Conservation (phyloP, 2,113 vertebrate genomes). For the Butastur rufipennis region DNA sequence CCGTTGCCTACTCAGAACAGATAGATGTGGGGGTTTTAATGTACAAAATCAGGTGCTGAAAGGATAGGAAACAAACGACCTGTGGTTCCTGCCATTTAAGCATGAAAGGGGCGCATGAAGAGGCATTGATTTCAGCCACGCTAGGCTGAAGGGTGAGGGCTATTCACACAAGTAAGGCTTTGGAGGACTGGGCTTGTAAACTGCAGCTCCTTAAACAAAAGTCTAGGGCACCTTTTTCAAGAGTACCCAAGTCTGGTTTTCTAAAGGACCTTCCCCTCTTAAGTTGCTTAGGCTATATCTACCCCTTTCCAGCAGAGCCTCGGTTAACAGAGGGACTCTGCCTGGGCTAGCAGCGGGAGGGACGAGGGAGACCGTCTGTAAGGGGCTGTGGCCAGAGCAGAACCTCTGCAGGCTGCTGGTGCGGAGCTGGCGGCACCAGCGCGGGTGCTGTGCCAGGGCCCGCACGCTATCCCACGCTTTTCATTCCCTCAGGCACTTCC, state of each 20-base stretch:
- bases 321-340: neutral
- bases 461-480: accelerated
- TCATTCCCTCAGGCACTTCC: neutral
- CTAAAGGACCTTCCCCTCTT: neutral
- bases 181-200: constrained; percentile 16
- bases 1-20: neutral
- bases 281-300: neutral
- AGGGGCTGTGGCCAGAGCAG: neutral
- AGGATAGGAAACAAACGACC: neutral
- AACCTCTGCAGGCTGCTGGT: neutral
- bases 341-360: neutral
- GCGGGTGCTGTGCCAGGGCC: accelerated
- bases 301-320: neutral
- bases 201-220: neutral
- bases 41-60: neutral
- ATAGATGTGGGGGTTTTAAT: neutral
- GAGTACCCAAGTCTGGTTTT: neutral
- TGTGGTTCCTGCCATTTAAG: constrained; percentile 4
- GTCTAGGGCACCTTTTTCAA: neutral
- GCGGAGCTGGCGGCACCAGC: accelerated
- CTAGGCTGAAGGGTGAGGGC: neutral
- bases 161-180: constrained; percentile 1
- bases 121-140: constrained; percentile 5
- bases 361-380: neutral
- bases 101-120: neutral